These are phyloP conservation scores for Corapipo altera DNA, from an alignment of 2,113 vertebrate species.

Conservation along the genomic window DNA sequence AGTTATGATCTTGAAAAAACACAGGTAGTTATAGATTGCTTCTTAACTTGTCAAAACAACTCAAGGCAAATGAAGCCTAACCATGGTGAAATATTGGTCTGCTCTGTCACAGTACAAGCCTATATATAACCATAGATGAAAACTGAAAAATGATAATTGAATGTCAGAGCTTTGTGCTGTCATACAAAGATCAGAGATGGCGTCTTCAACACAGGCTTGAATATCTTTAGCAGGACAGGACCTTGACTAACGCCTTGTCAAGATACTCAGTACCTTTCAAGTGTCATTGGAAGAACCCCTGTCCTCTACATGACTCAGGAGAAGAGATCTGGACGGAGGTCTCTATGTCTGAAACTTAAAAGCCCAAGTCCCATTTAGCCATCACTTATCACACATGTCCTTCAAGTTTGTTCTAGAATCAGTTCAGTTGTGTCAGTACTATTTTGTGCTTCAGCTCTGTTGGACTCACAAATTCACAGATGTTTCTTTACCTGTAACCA, in stretches of 20 bases:
- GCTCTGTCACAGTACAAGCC: not conserved
- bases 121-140: not conserved
- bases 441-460: not conserved
- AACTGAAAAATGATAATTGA: not conserved
- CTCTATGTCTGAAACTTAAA: not conserved
- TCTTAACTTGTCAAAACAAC: slow-evolving; percentile 53
- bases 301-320: not conserved
- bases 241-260: not conserved
- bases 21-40: slow-evolving; percentile 23
- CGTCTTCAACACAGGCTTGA: not conserved
- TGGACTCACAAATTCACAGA: not conserved
- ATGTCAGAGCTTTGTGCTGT: not conserved
- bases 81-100: slow-evolving; percentile 30
- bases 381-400: not conserved
- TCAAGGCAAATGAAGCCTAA: slow-evolving; percentile 52
- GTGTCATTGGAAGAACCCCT: rapidly evolving
- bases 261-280: not conserved
- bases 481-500: not conserved
- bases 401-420: not conserved
- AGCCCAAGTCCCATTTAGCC: rapidly evolving
- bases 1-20: slow-evolving; percentile 42
- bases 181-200: not conserved
- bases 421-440: not conserved
- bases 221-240: not conserved
- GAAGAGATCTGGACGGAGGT: not conserved